phyloP scores from a whole-genome alignment of 1,140 invertebrate genomes.

The Zaprionus vittiger region DNA sequence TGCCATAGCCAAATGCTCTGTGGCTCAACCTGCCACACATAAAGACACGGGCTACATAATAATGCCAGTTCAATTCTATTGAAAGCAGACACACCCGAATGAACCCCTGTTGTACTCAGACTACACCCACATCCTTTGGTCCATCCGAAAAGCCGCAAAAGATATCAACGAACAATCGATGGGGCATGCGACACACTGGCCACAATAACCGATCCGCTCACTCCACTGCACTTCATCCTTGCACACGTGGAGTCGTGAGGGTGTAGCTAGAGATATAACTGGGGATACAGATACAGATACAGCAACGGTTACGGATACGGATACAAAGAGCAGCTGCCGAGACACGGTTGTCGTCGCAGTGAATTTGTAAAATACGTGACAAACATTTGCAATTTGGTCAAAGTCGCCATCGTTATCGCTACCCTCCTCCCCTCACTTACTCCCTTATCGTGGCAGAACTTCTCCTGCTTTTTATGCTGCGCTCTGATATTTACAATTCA shows the following conservation, averaged over 20 bases:
- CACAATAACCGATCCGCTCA: constrained; percentile 30
- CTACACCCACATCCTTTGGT: constrained; percentile 33
- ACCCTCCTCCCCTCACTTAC: constrained; percentile 12
- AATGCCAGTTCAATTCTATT: constrained; percentile 45
- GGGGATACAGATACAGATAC: constrained; percentile 40
- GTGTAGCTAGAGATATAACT: constrained; percentile 25
- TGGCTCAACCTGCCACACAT: constrained; percentile 44
- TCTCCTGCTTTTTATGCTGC: constrained; percentile 30
- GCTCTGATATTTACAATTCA: constrained; percentile 79
- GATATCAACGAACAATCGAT: constrained; percentile 82
- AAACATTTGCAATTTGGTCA: constrained; percentile 78
- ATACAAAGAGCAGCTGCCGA: constrained; percentile 35
- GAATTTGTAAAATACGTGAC: constrained; percentile 83
- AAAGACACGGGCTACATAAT: constrained; percentile 68
- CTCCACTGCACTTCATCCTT: not conserved
- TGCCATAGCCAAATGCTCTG: constrained; percentile 53
- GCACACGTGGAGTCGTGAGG: constrained; percentile 37
- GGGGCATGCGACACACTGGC: constrained; percentile 53
- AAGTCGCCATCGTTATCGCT: constrained; percentile 33
- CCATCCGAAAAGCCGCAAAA: constrained; percentile 59
- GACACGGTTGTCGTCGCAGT: constrained; percentile 70
- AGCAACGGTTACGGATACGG: constrained; percentile 44
- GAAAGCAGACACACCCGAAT: constrained; percentile 18
- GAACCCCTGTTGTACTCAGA: not conserved
- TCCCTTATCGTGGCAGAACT: constrained; percentile 28